phyloP scores from a whole-genome alignment of 2,797 vertebrate genomes.

The Pipistrellus pygmaeus region DNA sequence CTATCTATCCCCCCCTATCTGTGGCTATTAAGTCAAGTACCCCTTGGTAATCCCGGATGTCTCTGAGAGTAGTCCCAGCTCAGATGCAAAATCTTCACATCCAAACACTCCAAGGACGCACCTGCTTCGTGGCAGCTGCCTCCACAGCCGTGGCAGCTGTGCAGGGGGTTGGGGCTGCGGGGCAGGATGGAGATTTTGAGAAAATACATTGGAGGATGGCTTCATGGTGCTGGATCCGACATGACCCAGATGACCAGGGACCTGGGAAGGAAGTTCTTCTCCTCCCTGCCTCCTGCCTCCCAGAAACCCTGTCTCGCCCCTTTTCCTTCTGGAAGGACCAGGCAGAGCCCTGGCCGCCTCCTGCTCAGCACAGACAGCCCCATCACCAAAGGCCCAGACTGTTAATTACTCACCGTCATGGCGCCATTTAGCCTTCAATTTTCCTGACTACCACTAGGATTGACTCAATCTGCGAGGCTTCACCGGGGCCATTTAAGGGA shows the following conservation, averaged over 20 bases:
- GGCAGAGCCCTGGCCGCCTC: not conserved
- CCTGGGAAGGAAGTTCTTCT: not conserved
- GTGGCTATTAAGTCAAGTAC: conserved; percentile 52
- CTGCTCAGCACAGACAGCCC: conserved; percentile 64
- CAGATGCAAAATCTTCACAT: conserved; percentile 12
- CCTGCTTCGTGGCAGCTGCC: conserved; percentile 52
- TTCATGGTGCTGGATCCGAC: not conserved
- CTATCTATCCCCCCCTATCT: not conserved
- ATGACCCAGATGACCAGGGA: not conserved
- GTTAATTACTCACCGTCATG: conserved; percentile 82
- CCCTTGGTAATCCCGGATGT: not conserved
- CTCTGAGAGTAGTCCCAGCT: conserved; percentile 33
- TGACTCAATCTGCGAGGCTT: conserved; percentile 82
- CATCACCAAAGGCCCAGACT: conserved; percentile 79
- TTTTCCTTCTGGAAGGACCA: not conserved
- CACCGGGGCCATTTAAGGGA: conserved; percentile 85
- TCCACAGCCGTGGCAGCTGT: not conserved
- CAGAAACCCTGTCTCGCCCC: conserved; percentile 38
- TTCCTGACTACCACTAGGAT: conserved; percentile 80
- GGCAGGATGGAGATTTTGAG: not conserved
- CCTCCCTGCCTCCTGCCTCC: conserved; percentile 57
- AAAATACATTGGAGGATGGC: not conserved
- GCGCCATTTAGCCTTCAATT: conserved; percentile 80
- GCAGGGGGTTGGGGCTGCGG: not conserved
- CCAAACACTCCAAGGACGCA: conserved; percentile 40